A percentile compares a stretch with the other conserved stretches of the same genome.
phyloP scores from a whole-genome alignment of 2,113 vertebrate species.

The Archocentrus centrarchus region DNA sequence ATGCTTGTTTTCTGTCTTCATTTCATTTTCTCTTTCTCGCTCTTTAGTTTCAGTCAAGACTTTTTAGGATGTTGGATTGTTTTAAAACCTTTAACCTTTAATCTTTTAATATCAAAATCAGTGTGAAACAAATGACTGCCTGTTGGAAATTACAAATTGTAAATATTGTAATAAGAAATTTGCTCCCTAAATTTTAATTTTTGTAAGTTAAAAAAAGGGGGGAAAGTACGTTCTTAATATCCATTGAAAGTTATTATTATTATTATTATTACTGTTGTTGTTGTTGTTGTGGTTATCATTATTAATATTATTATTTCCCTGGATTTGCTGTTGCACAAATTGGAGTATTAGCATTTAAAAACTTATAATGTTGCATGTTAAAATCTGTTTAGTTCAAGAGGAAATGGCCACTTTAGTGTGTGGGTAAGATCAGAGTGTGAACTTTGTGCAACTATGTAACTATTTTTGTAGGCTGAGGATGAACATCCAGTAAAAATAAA shows the following conservation, averaged over 20 bases:
- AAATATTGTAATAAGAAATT: not conserved
- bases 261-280: not conserved
- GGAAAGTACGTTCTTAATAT: too few relatives aligned
- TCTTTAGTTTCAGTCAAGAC: conserved; percentile 28
- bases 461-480: conserved; percentile 59
- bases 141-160: too few relatives aligned
- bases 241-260: not conserved
- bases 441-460: conserved; percentile 69
- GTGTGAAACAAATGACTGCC: too few relatives aligned
- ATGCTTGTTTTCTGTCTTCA: not conserved
- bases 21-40: not conserved
- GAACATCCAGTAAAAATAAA: conserved; percentile 53
- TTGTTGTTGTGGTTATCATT: not conserved
- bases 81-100: conserved; percentile 12
- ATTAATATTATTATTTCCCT: not conserved
- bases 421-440: conserved; percentile 56
- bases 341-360: conserved; percentile 30
- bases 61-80: conserved; percentile 11
- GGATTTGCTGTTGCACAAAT: conserved; percentile 40
- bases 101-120: too few relatives aligned
- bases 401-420: conserved; percentile 22
- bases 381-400: conserved; percentile 46
- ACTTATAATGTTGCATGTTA: conserved; percentile 15
- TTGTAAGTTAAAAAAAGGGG: not conserved
- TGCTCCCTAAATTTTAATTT: not conserved